Percentiles rank a stretch among this genome's conserved stretches.
These are phyloP conservation scores for Procambarus clarkii DNA, from an alignment of 1,140 invertebrate genomes.

Conservation along the genomic window DNA sequence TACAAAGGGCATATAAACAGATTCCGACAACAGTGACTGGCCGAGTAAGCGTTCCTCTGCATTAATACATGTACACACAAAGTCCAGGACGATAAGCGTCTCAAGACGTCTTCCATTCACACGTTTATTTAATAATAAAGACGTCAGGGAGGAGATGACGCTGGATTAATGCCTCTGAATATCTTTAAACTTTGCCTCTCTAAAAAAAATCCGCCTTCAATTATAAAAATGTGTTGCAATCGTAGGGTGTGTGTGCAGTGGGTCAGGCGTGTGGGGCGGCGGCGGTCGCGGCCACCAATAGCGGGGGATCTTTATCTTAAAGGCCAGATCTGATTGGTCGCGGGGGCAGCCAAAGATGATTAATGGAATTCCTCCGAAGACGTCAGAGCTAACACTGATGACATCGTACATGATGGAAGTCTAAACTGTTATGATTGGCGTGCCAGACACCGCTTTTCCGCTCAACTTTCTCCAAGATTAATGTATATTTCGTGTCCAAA, in stretches of 20 bases:
- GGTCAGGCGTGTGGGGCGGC: slow-evolving; percentile 3
- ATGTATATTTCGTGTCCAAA: neutral
- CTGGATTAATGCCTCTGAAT: slow-evolving; percentile 8
- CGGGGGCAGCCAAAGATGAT: slow-evolving; percentile 11
- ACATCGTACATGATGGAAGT: neutral
- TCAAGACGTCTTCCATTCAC: neutral
- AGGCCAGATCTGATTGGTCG: slow-evolving; percentile 19
- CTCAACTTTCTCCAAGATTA: neutral
- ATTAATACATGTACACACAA: no score
- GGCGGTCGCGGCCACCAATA: neutral
- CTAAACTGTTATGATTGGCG: slow-evolving; percentile 29
- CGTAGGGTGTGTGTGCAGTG: neutral
- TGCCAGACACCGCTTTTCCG: slow-evolving; percentile 15
- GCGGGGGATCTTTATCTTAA: slow-evolving; percentile 11
- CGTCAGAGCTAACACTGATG: slow-evolving; percentile 30
- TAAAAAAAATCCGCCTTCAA: neutral
- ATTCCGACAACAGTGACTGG: no score
- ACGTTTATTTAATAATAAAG: slow-evolving; percentile 15
- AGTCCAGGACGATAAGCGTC: no score
- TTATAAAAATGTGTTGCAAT: slow-evolving; percentile 33
- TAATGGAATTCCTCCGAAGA: slow-evolving; percentile 38
- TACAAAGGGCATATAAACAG: no score
- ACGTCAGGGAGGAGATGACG: neutral
- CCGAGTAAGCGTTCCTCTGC: no score
- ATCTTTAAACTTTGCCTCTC: slow-evolving; percentile 5